Conservation (phyloP, 2,888 invertebrate species). For the Apamea monoglypha region DNA sequence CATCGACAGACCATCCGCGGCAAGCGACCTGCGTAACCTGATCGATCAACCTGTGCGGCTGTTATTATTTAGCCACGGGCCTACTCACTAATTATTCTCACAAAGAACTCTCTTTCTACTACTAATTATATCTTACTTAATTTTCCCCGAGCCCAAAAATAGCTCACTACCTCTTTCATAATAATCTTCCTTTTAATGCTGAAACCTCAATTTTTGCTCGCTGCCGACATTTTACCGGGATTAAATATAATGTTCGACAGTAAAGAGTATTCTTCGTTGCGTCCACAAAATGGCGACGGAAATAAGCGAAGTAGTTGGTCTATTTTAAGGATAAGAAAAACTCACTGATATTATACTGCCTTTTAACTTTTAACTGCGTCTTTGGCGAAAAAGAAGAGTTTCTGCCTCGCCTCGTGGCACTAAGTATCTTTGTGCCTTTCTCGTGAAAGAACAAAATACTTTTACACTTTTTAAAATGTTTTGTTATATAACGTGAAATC, state of each 20-base stretch:
- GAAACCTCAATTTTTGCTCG: conserved; percentile 43
- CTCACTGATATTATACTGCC: conserved; percentile 2
- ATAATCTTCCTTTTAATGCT: conserved; percentile 29
- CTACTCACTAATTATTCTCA: neutral
- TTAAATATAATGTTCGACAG: conserved; percentile 51
- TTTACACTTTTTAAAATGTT: neutral
- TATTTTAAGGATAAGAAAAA: conserved; percentile 23
- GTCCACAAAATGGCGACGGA: conserved; percentile 29
- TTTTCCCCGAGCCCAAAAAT: conserved; percentile 18
- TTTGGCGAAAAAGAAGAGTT: neutral
- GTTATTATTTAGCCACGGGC: too few species aligned
- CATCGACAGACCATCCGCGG: too few species aligned
- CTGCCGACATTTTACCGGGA: conserved; percentile 38
- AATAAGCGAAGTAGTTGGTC: conserved; percentile 14
- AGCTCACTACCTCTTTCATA: neutral
- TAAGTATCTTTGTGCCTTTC: neutral
- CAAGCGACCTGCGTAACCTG: too few species aligned
- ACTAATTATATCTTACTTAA: conserved; percentile 2
- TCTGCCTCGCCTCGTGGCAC: neutral
- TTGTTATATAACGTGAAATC: neutral
- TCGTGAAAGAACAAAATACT: neutral
- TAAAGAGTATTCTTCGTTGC: conserved; percentile 22
- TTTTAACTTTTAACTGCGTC: neutral
- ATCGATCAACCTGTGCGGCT: too few species aligned
- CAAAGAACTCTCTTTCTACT: neutral